Evolutionary conservation across 2,888 invertebrate genomes (phyloP), one percentile per base, ranked within the genome.

Genomic region (Caenorhabditis plicata): DNA sequence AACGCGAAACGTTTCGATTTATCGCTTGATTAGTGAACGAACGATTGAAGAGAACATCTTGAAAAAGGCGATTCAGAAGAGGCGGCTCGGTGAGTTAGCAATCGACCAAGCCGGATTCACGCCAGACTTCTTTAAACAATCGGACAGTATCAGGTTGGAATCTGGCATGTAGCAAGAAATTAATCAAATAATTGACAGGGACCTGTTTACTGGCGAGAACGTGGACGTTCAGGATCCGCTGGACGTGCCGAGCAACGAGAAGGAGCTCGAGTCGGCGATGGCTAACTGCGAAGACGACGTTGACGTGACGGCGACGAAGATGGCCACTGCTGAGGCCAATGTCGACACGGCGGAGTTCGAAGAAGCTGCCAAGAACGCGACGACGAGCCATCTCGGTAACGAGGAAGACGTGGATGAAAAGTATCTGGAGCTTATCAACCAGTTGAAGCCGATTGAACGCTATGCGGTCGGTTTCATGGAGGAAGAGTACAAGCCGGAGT

Each of bases 81-180:
- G 94, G 64, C 85, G 92, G 81, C 87, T 98, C 25, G 94, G 94
- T 4, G 92, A 94, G 83, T 87, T 96, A 81, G 95, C 98, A 41
- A 98, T 99, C 80, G 98, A 98, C 84, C 93, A 91, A 71, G 98
- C 96, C 8, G 94, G 93, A 84, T 99, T 98, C 83, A 98, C 95
- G 25, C 93, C 96, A 13, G 91, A 92, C 0, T 93, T 90, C 83
- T 92, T 98, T 84, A 91, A 92, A 82, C 64, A 74, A 41, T 44
- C 71, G 9, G 73, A 75, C 51, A 80, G 72, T 40, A 64, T 79
- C 11, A 57, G 77, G 51, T 26, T 43, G 39, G 9, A 43, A 33
- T 32, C n/a, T 27, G 20, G 22, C 5, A 25, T 11, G 20, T 39
- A 33, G 19, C 8, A 22, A 17, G 19, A 41, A 15, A 23, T 46